A percentile compares a stretch with the other conserved stretches of the same genome.
phyloP scores from a whole-genome alignment of 2,888 invertebrate species.

The Dorcus parallelipipedus region DNA sequence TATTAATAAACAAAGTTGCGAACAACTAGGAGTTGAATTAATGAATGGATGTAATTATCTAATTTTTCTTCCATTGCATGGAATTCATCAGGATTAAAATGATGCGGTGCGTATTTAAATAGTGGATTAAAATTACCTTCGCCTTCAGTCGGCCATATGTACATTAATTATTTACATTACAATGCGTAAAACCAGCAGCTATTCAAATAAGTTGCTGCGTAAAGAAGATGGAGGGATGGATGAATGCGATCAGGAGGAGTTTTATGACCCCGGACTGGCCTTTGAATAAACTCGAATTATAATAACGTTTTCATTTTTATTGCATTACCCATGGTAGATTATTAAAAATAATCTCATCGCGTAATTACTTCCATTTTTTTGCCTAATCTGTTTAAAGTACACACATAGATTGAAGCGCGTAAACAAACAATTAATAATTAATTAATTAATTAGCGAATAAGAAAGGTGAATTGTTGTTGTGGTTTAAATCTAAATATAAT shows the following conservation, averaged over 20 bases:
- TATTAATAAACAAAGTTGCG: too few species aligned
- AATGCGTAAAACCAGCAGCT: constrained; percentile 28
- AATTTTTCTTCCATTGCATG: not conserved
- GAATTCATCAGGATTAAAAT: not conserved
- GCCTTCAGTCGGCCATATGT: constrained; percentile 17
- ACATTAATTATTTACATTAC: constrained; percentile 30
- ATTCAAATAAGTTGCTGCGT: constrained; percentile 21
- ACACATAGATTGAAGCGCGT: too few species aligned
- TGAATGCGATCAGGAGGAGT: constrained; percentile 17
- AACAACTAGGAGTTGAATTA: too few species aligned
- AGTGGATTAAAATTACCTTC: constrained; percentile 10
- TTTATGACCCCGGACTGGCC: constrained; percentile 9
- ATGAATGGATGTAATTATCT: constrained; percentile 5
- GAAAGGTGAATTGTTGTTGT: too few species aligned
- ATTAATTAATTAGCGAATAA: too few species aligned
- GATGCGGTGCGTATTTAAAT: constrained; percentile 8
- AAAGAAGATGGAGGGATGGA: constrained; percentile 22
- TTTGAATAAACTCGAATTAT: constrained; percentile 14
- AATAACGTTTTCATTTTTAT: constrained; percentile 7
- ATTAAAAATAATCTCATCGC: not conserved
- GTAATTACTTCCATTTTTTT: too few species aligned
- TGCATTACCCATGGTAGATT: not conserved
- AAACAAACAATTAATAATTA: too few species aligned
- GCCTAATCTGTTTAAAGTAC: too few species aligned
- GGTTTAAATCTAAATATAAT: too few species aligned